phyloP scores from a whole-genome alignment of 2,113 vertebrate genomes.

The Cygnus buccinator region DNA sequence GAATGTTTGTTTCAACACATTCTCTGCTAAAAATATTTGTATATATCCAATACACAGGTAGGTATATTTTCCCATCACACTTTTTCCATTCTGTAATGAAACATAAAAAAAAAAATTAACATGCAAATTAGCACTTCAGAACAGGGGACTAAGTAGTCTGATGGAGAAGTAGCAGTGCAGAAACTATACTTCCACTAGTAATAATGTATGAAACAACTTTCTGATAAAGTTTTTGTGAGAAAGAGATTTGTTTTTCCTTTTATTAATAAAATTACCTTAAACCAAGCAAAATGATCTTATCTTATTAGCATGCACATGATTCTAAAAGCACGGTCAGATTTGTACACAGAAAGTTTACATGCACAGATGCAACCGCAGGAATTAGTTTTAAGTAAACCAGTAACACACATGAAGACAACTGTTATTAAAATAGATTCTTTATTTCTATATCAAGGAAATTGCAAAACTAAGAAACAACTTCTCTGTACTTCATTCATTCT shows the following conservation, averaged over 20 bases:
- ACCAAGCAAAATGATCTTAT: not conserved
- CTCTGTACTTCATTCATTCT: not conserved
- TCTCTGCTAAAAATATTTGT: not conserved
- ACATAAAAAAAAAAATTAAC: not conserved
- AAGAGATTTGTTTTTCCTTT: accelerated
- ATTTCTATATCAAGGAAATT: not conserved
- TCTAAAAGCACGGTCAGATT: not conserved
- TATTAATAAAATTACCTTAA: not conserved
- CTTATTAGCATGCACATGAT: not conserved
- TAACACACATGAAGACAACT: not conserved
- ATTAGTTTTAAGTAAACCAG: not conserved
- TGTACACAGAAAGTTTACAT: not conserved
- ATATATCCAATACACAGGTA: not conserved
- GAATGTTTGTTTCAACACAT: not conserved
- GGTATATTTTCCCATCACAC: not conserved
- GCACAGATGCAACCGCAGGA: not conserved
- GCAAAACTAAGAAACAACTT: not conserved
- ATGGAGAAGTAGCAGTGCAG: not conserved
- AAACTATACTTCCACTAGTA: not conserved
- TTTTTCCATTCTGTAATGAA: not conserved
- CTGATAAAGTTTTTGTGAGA: not conserved
- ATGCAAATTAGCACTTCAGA: not conserved
- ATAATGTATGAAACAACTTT: not conserved
- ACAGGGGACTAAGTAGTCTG: not conserved
- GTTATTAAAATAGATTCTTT: not conserved